Base-by-base conservation (phyloP, 2,797 vertebrate species). In the Rhyacichthys aspro region DNA sequence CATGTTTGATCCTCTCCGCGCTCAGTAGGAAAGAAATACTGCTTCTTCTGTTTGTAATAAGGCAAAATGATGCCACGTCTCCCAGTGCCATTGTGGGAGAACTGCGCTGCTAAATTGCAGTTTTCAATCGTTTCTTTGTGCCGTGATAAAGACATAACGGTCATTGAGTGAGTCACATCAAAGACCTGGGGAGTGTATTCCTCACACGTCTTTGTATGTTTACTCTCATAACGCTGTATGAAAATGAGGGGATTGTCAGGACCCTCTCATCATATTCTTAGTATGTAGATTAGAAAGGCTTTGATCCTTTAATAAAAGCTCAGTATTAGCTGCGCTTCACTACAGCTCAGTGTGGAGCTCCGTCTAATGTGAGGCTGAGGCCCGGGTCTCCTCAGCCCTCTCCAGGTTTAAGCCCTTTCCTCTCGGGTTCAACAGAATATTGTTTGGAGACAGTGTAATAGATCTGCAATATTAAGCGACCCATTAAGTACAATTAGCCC, bases 261-360 rank as follows among this genome's bases (percentile, higher is more conserved):
- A 56, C 48, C 50, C 61, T 64, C 74, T 69, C 58, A 53, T 73
- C 77, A 64, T 76, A 67, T 79, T 82, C 74, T 74, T 63, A 76
- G 67, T 59, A 70, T 70, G 61, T 65, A 70, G 63, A 81, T 84
- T 76, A 82, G 63, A 67, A 38, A 28, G 37, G 71, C 79, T 81
- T 76, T 84, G 73, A 84, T 82, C 75, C 72, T 59, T 52, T 82
- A 70, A 82, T 80, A 70, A 75, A 62, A 73, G 45, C 39, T 37
- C 52, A 63, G 58, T 48, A 59, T 70, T 71, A 70, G 74, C 61
- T 47, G 23, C 42, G 79, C 67, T 46, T 67, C 55, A 61, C 39
- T 41, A 43, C 43, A 49, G 72, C 58, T 50, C 49, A 43, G 43
- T 62, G 11, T 60, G 23, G 59, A 64, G 54, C 63, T 60, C 60